phyloP scores from a whole-genome alignment of 2,113 vertebrate genomes.

The Cairina moschata region DNA sequence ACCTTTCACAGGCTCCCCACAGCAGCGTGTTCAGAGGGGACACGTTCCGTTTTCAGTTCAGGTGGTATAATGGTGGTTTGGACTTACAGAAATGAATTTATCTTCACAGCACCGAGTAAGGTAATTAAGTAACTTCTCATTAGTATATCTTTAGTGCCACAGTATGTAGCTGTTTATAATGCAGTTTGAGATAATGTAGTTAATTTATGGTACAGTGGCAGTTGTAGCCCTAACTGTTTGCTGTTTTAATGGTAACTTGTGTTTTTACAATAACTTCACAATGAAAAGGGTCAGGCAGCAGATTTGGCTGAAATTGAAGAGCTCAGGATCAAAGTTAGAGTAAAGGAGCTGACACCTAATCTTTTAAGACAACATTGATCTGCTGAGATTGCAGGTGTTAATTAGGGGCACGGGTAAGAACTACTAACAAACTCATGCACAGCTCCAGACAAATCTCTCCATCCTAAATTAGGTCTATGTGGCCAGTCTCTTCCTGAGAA shows the following conservation, averaged over 20 bases:
- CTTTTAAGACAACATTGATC: not conserved
- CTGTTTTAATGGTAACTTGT: not conserved
- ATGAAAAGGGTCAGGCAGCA: not conserved
- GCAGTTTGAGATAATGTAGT: not conserved
- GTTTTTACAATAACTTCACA: not conserved
- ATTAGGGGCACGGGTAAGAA: not conserved
- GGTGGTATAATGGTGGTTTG: not conserved
- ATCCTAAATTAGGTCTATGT: not conserved
- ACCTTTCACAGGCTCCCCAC: rapidly evolving
- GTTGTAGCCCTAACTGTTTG: not conserved
- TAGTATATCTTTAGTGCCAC: not conserved
- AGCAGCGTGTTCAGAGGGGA: not conserved
- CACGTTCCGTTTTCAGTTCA: not conserved
- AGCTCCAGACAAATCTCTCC: not conserved
- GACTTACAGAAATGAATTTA: not conserved
- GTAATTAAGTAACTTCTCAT: slow-evolving; percentile 26
- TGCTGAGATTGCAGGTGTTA: not conserved
- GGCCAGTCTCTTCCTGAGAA: not conserved
- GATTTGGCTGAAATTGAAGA: not conserved
- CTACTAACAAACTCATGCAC: not conserved
- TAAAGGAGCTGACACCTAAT: not conserved
- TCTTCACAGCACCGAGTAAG: not conserved
- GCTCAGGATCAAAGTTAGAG: not conserved
- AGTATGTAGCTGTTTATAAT: not conserved
- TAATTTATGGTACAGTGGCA: not conserved